Conservation (phyloP, 2,797 vertebrate species). For the Poecilia velifera region DNA sequence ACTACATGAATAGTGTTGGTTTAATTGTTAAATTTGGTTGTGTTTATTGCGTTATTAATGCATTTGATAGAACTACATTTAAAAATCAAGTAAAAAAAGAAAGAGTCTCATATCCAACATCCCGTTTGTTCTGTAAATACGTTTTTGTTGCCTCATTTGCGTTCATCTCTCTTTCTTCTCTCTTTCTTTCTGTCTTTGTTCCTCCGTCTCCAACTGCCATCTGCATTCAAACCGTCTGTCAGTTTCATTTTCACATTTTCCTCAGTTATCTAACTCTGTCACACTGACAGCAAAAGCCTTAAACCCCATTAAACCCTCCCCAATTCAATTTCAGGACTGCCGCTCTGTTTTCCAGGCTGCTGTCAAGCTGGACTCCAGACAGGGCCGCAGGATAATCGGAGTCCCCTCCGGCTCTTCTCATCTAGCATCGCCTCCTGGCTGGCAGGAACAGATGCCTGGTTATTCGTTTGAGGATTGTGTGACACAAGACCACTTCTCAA, state of each 20-base stretch:
- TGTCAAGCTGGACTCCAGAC: conserved; percentile 53
- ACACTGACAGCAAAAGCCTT: conserved; percentile 58
- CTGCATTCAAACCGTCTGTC: conserved; percentile 21
- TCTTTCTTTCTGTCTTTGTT: conserved; percentile 1
- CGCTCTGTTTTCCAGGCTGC: conserved; percentile 40
- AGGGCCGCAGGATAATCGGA: conserved; percentile 60
- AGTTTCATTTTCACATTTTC: conserved; percentile 50
- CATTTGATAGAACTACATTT: background rate
- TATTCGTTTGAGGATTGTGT: conserved; percentile 42
- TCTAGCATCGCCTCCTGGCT: conserved; percentile 49
- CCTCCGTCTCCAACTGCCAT: background rate
- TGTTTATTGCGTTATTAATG: background rate
- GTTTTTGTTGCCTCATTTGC: background rate
- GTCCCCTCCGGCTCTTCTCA: conserved; percentile 62
- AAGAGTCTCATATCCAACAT: conserved; percentile 34
- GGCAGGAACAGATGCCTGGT: conserved; percentile 56
- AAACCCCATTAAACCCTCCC: conserved; percentile 65
- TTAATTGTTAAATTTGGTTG: background rate
- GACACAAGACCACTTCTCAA: conserved; percentile 43
- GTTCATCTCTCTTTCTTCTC: background rate
- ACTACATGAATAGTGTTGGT: background rate
- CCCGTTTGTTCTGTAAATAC: conserved; percentile 23
- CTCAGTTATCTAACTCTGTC: conserved; percentile 64
- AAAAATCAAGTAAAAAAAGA: conserved; percentile 13
- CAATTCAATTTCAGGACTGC: conserved; percentile 66